Base-by-base conservation (phyloP, 37 sponge, comb jelly and placozoan genomes). In the Bolinopsis microptera region DNA sequence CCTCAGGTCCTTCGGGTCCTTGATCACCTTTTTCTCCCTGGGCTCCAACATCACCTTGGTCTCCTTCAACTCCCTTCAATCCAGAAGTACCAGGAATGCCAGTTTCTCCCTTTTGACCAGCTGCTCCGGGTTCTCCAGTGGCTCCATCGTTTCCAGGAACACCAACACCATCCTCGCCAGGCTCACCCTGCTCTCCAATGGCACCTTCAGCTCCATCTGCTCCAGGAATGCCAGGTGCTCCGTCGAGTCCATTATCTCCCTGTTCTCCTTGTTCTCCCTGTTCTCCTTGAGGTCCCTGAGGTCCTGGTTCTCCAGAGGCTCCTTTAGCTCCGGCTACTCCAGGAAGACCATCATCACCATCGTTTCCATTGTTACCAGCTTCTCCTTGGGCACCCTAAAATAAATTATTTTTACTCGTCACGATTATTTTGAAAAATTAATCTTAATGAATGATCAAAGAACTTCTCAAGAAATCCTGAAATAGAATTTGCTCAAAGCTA, bases 151-250 rank as follows among this genome's bases (percentile, higher is more conserved):
- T 34, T 24, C 93, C 93, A 0, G 93, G 72, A 38, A 69, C 24
- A 18, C 93, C 93, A 38, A 9, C 69, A 69, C 93, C 93, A 92
- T 18, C 36, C 23, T 69, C 93, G 21, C 93, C 93, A 25, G 36
- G 21, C 1, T 27, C 27, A 0, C 93, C 93, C 0, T 5, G 36
- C 23, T 3, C 61, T 18, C 93, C 93, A 23, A 23, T 3, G 22
- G 0, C 68, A 25, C 92, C 92, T 3, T 90, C 27, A 40, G 1
- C 68, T 8, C 92, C 92, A 40, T 61, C 74, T 24, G 30, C 74
- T 70, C 74, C 74, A 70, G 74, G 74, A 22, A n/a, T 70, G 2
- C 74, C 74, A 13, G 35, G 33, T 39, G 27, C 27, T 34, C 90
- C 90, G 36, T 86, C 61, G 0, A 25, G 1, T 3, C 90, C 90